These are phyloP conservation scores for Pipistrellus pipistrellus DNA, from an alignment of 2,797 vertebrate species.

Conservation along the genomic window DNA sequence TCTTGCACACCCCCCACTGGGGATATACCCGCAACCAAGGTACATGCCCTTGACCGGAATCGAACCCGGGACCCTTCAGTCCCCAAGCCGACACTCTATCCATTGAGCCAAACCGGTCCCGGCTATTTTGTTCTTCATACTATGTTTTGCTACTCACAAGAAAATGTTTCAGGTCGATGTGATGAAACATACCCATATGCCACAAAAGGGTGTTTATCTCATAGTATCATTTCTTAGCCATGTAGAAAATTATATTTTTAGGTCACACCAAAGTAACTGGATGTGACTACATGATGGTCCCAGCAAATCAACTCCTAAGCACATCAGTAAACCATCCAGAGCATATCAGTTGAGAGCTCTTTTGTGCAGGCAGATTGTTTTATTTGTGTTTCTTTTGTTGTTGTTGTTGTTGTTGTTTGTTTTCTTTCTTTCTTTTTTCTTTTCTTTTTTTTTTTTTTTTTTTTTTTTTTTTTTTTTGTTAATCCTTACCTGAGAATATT, in stretches of 20 bases:
- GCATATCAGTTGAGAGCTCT: background rate
- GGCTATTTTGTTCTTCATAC: slow-evolving; percentile 15
- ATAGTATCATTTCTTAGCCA: background rate
- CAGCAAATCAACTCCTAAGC: background rate
- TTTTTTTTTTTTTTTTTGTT: too few species aligned
- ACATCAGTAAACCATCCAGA: background rate
- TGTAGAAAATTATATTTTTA: background rate
- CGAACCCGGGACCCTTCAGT: too few species aligned
- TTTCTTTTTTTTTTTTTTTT: too few species aligned
- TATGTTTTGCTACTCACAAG: slow-evolving; percentile 64
- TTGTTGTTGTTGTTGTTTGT: too few species aligned
- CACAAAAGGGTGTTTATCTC: background rate
- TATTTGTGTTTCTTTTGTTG: too few species aligned
- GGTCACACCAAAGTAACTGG: background rate
- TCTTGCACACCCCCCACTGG: too few species aligned
- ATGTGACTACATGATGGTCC: fast-evolving
- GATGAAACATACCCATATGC: slow-evolving; percentile 26
- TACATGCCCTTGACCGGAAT: too few species aligned
- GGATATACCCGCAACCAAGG: too few species aligned
- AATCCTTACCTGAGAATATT: too few species aligned
- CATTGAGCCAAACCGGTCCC: too few species aligned
- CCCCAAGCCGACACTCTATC: too few species aligned
- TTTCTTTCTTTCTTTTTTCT: too few species aligned
- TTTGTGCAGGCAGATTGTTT: background rate
- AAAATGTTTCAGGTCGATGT: slow-evolving; percentile 68